Percentiles rank a stretch among this genome's conserved stretches.
Evolutionary conservation across 2,888 invertebrate genomes (phyloP).

Genomic region (Willowsia nigromaculata): DNA sequence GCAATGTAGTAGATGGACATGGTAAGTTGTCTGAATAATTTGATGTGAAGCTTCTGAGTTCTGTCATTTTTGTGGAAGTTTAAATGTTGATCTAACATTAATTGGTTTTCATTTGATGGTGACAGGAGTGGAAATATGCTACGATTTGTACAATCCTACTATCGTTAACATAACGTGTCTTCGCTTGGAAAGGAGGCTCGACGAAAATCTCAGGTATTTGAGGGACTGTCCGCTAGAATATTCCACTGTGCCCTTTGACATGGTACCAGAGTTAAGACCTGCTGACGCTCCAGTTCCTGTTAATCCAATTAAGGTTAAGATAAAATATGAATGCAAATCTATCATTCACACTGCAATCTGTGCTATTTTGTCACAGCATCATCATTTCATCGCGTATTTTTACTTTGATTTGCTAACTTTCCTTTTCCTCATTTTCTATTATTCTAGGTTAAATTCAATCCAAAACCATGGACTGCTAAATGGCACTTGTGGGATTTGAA

Average conservation of each 20-base stretch:
- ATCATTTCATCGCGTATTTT: too few species aligned
- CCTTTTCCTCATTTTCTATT: too few species aligned
- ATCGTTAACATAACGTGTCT: slow-evolving; percentile 94
- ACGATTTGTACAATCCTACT: slow-evolving; percentile 96
- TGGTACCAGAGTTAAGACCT: slow-evolving; percentile 90
- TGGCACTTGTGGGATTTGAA: slow-evolving; percentile 91
- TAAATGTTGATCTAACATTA: neutral
- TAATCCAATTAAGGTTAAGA: slow-evolving; percentile 86
- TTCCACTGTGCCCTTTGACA: slow-evolving; percentile 94
- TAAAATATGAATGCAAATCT: neutral
- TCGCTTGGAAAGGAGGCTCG: slow-evolving; percentile 94
- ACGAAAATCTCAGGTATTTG: slow-evolving; percentile 92
- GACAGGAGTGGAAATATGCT: slow-evolving; percentile 86
- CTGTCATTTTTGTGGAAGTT: neutral
- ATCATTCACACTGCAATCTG: neutral
- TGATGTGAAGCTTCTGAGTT: too few species aligned
- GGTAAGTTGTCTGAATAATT: too few species aligned
- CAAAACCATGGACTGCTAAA: slow-evolving; percentile 92
- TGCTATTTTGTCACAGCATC: too few species aligned
- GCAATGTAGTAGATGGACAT: slow-evolving; percentile 96
- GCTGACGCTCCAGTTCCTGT: slow-evolving; percentile 90
- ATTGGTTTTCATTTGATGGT: neutral
- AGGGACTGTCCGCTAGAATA: slow-evolving; percentile 94
- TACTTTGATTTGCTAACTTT: too few species aligned
- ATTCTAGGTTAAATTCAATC: slow-evolving; percentile 82